Evolutionary conservation across 53 echinoderm and acorn worm species (phyloP).

Genomic region (Echinometra lucunter): DNA sequence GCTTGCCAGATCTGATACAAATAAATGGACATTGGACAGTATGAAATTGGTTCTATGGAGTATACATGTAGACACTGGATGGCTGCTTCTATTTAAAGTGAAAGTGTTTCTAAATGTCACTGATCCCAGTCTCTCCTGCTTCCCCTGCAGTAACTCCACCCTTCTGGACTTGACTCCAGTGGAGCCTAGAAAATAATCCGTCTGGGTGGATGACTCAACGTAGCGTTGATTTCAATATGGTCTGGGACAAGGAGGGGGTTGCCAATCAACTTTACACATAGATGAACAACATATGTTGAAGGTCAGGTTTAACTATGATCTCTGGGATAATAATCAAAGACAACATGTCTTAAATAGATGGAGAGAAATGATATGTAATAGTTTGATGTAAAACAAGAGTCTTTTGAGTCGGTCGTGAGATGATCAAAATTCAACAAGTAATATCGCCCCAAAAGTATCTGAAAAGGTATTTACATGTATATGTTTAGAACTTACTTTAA

Average conservation of each 20-base stretch:
- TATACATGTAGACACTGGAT: not conserved
- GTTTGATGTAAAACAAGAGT: too few species aligned
- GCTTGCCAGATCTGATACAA: not conserved
- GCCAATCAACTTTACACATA: slow-evolving; percentile 23
- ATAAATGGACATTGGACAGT: not conserved
- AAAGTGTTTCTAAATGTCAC: not conserved
- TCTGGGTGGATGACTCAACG: not conserved
- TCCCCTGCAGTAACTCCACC: not conserved
- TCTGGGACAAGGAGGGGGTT: slow-evolving; percentile 5
- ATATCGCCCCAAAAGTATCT: too few species aligned
- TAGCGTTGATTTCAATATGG: not conserved
- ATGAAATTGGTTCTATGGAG: not conserved
- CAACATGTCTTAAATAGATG: too few species aligned
- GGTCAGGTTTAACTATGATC: not conserved
- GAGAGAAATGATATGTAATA: too few species aligned
- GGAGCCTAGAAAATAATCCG: not conserved
- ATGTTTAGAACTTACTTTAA: too few species aligned
- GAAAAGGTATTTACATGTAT: too few species aligned
- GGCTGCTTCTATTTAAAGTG: not conserved
- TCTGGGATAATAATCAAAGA: too few species aligned
- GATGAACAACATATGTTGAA: not conserved
- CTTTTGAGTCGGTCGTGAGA: too few species aligned
- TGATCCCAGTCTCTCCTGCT: not conserved
- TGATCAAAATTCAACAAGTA: too few species aligned
- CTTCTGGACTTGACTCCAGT: too few species aligned